Evolutionary conservation across 2,888 invertebrate species (phyloP).

Genomic region (Drosophila anomalata): DNA sequence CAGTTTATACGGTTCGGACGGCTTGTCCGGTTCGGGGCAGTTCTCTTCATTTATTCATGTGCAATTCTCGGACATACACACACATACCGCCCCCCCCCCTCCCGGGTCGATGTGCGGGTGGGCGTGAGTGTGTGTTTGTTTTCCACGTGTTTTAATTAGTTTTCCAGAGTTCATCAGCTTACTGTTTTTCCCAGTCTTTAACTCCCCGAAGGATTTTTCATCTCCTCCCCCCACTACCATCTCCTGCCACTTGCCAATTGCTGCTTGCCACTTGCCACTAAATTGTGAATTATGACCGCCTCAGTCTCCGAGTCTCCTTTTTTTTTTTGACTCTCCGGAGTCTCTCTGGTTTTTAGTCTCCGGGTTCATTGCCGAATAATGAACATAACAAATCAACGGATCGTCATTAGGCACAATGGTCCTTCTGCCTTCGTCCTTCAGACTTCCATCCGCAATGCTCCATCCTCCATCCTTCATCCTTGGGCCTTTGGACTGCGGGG

Average conservation of each 20-base stretch:
- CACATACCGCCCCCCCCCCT: constrained; percentile 10
- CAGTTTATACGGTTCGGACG: neutral
- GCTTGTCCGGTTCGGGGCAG: constrained; percentile 24
- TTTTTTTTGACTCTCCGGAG: neutral
- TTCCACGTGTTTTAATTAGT: constrained; percentile 76
- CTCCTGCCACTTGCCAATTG: constrained; percentile 6
- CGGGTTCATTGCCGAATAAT: constrained; percentile 60
- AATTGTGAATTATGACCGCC: constrained; percentile 55
- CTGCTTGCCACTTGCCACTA: constrained; percentile 10
- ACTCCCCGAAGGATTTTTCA: constrained; percentile 8
- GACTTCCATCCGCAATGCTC: neutral
- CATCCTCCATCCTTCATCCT: neutral
- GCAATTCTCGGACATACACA: constrained; percentile 40
- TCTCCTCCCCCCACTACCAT: constrained; percentile 5
- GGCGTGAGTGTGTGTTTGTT: constrained; percentile 49
- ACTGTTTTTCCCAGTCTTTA: constrained; percentile 5
- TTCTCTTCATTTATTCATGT: constrained; percentile 64
- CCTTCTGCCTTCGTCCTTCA: neutral
- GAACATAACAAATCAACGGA: constrained; percentile 75
- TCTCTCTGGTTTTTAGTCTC: constrained; percentile 1
- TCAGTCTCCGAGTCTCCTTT: neutral
- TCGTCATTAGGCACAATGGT: constrained; percentile 68
- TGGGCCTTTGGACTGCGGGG: neutral
- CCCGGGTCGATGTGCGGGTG: neutral
- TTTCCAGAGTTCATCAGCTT: constrained; percentile 73